phyloP scores from a whole-genome alignment of 2,113 vertebrate genomes.

The Elaphurus davidianus region DNA sequence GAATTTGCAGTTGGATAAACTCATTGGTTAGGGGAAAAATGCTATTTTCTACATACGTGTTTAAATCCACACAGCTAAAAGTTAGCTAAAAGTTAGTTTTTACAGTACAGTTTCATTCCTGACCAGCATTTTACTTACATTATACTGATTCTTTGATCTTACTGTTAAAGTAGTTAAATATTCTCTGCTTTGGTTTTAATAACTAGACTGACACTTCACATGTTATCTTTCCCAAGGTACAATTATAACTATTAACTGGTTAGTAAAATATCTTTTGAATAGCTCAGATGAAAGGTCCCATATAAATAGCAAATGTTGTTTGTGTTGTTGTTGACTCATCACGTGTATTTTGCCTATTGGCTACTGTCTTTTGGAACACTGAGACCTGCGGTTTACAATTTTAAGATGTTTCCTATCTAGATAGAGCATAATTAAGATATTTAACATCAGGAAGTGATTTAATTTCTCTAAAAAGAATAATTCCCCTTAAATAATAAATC shows the following conservation, averaged over 20 bases:
- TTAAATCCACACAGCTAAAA: not conserved
- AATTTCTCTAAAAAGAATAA: not conserved
- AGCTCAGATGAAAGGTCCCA: slow-evolving; percentile 41
- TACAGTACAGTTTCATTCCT: not conserved
- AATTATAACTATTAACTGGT: slow-evolving; percentile 54
- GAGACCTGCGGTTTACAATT: not conserved
- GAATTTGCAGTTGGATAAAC: not conserved
- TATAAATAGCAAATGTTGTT: not conserved
- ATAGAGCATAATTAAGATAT: not conserved
- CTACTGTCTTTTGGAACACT: not conserved
- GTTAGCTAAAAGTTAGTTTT: not conserved
- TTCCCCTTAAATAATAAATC: not conserved
- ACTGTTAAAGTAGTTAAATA: slow-evolving; percentile 18
- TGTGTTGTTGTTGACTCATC: not conserved
- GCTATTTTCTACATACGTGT: not conserved
- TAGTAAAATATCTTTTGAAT: slow-evolving; percentile 59
- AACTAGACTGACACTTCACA: slow-evolving; percentile 38
- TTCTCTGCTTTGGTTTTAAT: slow-evolving; percentile 16
- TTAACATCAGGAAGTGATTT: not conserved
- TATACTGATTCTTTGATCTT: slow-evolving; percentile 38
- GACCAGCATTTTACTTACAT: not conserved
- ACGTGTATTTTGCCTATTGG: not conserved
- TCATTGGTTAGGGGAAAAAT: not conserved
- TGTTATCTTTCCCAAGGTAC: not conserved
- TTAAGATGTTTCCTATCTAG: slow-evolving; percentile 12